Percentiles rank a stretch among this genome's conserved stretches.
phyloP scores from a whole-genome alignment of 2,888 invertebrate genomes.

The Cheiracanthium punctorium region DNA sequence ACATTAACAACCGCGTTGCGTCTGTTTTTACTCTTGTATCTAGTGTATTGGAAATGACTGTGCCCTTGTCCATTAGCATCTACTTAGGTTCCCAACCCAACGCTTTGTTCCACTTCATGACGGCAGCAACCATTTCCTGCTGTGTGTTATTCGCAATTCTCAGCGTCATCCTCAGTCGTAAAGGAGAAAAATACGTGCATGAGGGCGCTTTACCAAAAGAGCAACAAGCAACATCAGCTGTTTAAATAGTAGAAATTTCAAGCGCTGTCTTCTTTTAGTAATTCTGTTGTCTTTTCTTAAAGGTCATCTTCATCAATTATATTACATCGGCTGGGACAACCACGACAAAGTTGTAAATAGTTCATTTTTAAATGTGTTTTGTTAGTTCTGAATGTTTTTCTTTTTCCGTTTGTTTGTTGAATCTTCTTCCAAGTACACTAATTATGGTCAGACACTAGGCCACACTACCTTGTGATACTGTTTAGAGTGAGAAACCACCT shows the following conservation, averaged over 20 bases:
- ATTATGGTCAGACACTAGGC: not conserved
- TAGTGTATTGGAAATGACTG: constrained; percentile 76
- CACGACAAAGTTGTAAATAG: constrained; percentile 13
- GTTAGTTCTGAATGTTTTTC: too few species aligned
- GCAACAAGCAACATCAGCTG: not conserved
- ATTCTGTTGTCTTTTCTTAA: not conserved
- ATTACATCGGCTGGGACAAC: not conserved
- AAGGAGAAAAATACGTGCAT: constrained; percentile 53
- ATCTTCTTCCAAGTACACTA: not conserved
- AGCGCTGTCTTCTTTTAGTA: not conserved
- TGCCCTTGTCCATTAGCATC: constrained; percentile 69
- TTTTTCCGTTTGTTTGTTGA: too few species aligned
- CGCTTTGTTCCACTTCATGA: constrained; percentile 76
- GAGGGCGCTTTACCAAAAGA: not conserved
- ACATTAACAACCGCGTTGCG: constrained; percentile 76
- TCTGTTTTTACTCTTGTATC: constrained; percentile 77
- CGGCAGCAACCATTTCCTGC: constrained; percentile 69
- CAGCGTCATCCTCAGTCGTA: constrained; percentile 35
- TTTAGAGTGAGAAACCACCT: not conserved
- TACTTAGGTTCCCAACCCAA: constrained; percentile 75
- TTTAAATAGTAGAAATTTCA: not conserved
- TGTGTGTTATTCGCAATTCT: constrained; percentile 33
- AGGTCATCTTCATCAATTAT: constrained; percentile 1
- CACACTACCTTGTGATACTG: constrained; percentile 15
- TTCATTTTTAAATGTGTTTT: not conserved